Evolutionary conservation across 1,140 invertebrate genomes (phyloP).

Genomic region (Brachionus plicatilis): DNA sequence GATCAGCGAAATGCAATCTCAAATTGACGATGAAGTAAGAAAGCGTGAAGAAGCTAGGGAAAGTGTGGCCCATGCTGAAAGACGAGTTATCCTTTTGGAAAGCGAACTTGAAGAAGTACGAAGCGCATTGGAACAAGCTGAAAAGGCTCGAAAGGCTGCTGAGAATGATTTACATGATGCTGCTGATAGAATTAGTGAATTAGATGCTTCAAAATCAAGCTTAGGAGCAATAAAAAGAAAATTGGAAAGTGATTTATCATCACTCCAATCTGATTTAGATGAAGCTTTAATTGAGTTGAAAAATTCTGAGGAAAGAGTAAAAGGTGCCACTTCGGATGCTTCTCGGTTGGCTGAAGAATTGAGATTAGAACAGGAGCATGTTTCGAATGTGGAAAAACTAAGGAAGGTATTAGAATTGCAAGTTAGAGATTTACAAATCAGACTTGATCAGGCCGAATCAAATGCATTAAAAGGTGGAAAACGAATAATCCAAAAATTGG

Average conservation of each 20-base stretch:
- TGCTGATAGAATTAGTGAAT: constrained; percentile 91
- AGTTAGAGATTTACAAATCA: constrained; percentile 94
- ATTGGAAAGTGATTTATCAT: constrained; percentile 90
- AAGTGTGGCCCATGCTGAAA: constrained; percentile 88
- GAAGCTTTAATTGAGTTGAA: constrained; percentile 66
- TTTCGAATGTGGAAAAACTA: constrained; percentile 92
- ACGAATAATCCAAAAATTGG: constrained; percentile 64
- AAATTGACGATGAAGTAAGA: constrained; percentile 92
- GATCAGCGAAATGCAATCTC: constrained; percentile 60
- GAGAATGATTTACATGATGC: constrained; percentile 93
- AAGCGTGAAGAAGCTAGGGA: constrained; percentile 92
- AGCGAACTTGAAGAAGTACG: constrained; percentile 94
- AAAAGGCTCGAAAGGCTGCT: constrained; percentile 87
- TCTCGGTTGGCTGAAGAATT: constrained; percentile 94
- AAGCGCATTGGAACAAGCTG: constrained; percentile 82
- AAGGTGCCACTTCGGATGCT: constrained; percentile 80
- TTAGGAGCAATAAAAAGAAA: constrained; percentile 93
- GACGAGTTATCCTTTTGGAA: constrained; percentile 84
- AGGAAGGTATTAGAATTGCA: constrained; percentile 92
- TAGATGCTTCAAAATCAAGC: constrained; percentile 82
- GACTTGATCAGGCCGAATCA: constrained; percentile 89
- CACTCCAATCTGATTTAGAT: constrained; percentile 70
- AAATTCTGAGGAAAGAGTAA: constrained; percentile 91
- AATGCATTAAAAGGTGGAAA: constrained; percentile 96
- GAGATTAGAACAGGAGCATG: constrained; percentile 91